These are phyloP conservation scores for Rugalucina vietnamica DNA, from an alignment of 2,888 invertebrate genomes.

Conservation along the genomic window DNA sequence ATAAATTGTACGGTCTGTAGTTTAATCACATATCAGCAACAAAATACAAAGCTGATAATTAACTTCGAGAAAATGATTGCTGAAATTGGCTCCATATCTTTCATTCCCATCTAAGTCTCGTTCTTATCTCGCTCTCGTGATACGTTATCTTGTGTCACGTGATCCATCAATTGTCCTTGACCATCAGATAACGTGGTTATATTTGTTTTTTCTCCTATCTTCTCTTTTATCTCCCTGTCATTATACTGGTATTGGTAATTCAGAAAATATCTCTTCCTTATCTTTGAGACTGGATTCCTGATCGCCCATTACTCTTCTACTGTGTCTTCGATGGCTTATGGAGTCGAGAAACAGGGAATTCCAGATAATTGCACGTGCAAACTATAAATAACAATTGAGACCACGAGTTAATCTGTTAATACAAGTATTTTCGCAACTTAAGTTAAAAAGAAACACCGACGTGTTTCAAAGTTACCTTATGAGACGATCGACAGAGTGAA, in stretches of 20 bases:
- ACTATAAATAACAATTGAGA: no score
- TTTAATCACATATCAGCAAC: constrained; percentile 10
- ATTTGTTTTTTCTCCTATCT: constrained; percentile 10
- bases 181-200: constrained; percentile 12
- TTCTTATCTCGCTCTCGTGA: neutral
- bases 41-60: constrained; percentile 17
- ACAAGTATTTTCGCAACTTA: no score
- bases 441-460: no score
- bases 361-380: no score
- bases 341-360: no score
- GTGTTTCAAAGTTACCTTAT: no score
- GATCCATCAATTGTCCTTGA: constrained; percentile 17
- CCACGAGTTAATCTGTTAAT: no score
- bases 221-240: constrained; percentile 8
- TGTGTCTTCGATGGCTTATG: no score
- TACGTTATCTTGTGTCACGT: constrained; percentile 5
- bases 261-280: constrained; percentile 1
- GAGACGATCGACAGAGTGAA: no score
- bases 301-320: neutral
- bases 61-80: constrained; percentile 7
- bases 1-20: neutral
- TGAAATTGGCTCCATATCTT: constrained; percentile 4
- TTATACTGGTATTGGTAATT: constrained; percentile 9
- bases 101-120: constrained; percentile 2
- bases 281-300: neutral